Percentiles rank a stretch among this genome's conserved stretches.
Conservation (phyloP, 2,113 vertebrate species). For the Tricholaema leucomelas region DNA sequence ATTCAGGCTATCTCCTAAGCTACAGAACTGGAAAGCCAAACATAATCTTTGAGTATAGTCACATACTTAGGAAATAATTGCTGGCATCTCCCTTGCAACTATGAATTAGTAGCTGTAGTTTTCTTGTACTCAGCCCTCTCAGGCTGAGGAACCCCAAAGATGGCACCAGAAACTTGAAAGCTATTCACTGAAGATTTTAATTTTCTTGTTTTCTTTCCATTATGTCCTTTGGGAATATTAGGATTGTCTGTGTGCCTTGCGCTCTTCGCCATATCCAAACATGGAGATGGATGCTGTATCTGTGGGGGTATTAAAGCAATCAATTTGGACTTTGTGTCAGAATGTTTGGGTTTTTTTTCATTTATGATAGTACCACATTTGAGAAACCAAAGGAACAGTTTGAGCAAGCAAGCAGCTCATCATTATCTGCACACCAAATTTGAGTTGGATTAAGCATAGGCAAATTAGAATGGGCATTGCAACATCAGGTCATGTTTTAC, state of each 20-base stretch:
- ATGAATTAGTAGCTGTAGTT: background rate
- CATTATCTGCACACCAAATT: background rate
- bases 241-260: background rate
- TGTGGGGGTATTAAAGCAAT: background rate
- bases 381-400: background rate
- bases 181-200: background rate
- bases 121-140: background rate
- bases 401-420: background rate
- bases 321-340: background rate
- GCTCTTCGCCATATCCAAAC: background rate
- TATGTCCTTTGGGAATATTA: accelerated
- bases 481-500: background rate
- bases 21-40: background rate
- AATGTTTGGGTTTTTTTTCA: background rate
- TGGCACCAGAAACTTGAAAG: background rate
- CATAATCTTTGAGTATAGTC: background rate
- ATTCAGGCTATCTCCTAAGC: background rate
- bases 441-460: background rate
- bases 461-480: background rate
- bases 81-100: background rate
- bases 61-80: background rate
- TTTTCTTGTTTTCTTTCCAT: background rate
- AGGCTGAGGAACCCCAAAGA: background rate
- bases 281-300: background rate
- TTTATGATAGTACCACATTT: background rate